Conservation (phyloP, 2,888 invertebrate species). For the Chirona hameri region DNA sequence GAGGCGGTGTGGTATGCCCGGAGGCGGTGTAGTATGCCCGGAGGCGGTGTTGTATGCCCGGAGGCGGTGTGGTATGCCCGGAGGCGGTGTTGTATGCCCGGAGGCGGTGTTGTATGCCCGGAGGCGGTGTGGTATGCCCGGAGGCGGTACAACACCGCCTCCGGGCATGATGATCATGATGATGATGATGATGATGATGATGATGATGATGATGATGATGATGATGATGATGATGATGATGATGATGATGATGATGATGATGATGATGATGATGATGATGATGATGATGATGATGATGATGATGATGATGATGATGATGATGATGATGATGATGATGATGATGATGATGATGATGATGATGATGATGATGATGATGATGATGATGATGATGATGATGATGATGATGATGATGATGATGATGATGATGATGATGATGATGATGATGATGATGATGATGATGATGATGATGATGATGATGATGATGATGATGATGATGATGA, state of each 20-base stretch:
- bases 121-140: no score
- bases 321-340: conserved; percentile 22
- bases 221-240: conserved; percentile 22
- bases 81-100: no score
- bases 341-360: conserved; percentile 22
- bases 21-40: no score
- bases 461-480: conserved; percentile 12
- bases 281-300: conserved; percentile 22
- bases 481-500: conserved; percentile 22
- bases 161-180: neutral
- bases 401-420: conserved; percentile 22
- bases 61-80: no score
- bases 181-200: conserved; percentile 22
- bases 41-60: no score
- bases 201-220: conserved; percentile 22
- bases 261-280: conserved; percentile 22
- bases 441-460: neutral
- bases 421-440: conserved; percentile 22
- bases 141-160: no score
- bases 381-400: conserved; percentile 22
- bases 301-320: conserved; percentile 22
- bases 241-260: conserved; percentile 22
- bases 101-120: no score
- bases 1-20: no score
- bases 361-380: conserved; percentile 22